Conservation (phyloP, 1,140 invertebrate genomes). For the Antheraea pernyi region DNA sequence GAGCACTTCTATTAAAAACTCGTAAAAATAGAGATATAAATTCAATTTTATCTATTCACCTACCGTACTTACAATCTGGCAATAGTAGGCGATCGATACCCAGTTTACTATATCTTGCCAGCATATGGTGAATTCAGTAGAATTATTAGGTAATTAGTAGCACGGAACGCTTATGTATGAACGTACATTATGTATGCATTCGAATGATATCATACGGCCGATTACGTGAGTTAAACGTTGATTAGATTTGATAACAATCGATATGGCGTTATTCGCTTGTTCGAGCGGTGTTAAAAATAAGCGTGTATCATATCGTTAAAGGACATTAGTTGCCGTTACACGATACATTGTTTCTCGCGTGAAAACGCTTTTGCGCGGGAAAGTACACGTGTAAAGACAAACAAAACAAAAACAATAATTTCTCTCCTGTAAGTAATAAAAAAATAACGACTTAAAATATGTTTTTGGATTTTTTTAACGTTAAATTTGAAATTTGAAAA, state of each 20-base stretch:
- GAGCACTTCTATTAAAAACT: too few relatives aligned
- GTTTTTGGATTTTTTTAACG: too few relatives aligned
- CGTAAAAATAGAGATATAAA: background rate
- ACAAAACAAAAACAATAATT: too few relatives aligned
- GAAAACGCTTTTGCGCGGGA: too few relatives aligned
- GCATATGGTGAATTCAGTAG: conserved; percentile 11
- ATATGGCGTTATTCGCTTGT: background rate
- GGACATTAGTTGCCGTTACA: too few relatives aligned
- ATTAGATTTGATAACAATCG: background rate
- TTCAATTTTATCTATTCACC: background rate
- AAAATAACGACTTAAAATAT: too few relatives aligned
- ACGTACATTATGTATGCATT: background rate
- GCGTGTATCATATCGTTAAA: background rate
- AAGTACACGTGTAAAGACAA: too few relatives aligned
- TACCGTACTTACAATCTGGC: background rate
- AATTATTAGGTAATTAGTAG: conserved; percentile 16
- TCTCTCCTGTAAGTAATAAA: too few relatives aligned
- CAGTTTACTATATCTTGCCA: conserved; percentile 4
- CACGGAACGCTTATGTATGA: background rate
- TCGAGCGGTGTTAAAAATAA: background rate
- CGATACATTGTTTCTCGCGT: too few relatives aligned
- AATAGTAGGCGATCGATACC: conserved; percentile 2
- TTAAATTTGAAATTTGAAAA: too few relatives aligned
- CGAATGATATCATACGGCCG: background rate
- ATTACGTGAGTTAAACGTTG: background rate